Conservation (phyloP, 2,113 vertebrate species). For the Micronycteris hirsuta region DNA sequence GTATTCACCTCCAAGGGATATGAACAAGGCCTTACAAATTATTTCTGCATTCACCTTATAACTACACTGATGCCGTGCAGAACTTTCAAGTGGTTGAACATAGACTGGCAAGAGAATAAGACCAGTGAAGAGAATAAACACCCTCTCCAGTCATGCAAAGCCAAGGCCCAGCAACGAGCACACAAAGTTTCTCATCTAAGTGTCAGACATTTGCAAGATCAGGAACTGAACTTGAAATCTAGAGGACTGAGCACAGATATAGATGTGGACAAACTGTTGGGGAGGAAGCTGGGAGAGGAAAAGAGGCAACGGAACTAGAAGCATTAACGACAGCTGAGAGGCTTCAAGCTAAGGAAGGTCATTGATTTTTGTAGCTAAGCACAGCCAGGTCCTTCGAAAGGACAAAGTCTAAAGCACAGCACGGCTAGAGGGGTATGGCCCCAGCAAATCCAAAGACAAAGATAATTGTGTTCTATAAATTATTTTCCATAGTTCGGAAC, state of each 20-base stretch:
- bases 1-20: conserved; percentile 48
- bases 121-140: neutral
- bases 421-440: no score
- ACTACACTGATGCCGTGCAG: conserved; percentile 49
- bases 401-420: neutral
- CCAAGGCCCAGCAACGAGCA: conserved; percentile 30
- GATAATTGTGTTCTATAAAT: rapidly evolving
- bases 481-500: neutral
- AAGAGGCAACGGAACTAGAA: neutral
- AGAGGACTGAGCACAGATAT: neutral
- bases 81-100: conserved; percentile 31
- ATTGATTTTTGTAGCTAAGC: neutral
- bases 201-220: conserved; percentile 55
- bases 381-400: neutral
- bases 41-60: conserved; percentile 47
- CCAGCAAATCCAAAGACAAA: neutral
- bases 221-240: neutral
- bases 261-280: neutral
- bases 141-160: conserved; percentile 12
- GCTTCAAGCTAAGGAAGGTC: neutral
- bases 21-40: conserved; percentile 46
- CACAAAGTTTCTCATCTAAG: neutral
- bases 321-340: neutral
- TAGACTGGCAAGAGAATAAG: conserved; percentile 4
- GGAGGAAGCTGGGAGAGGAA: neutral